phyloP scores from a whole-genome alignment of 1,140 invertebrate species.

The Phymastichus coffea region DNA sequence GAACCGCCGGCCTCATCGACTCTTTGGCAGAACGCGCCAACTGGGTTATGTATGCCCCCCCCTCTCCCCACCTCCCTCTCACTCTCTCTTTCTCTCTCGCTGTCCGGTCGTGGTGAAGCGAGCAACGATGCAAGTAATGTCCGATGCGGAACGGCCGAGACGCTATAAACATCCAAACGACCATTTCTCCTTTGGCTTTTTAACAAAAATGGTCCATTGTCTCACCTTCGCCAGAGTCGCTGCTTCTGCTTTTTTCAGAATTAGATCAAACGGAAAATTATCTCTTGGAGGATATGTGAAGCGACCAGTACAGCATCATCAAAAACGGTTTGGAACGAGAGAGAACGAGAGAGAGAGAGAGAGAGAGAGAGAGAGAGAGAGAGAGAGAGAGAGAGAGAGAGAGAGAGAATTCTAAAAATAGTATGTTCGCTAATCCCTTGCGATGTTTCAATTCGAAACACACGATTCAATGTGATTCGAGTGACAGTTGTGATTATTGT shows the following conservation, averaged over 20 bases:
- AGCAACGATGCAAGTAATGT: slow-evolving; percentile 11
- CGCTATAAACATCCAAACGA: no score
- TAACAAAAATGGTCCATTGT: no score
- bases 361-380: no score
- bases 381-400: no score
- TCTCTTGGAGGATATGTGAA: slow-evolving; percentile 15
- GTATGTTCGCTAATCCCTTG: background rate
- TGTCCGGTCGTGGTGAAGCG: background rate
- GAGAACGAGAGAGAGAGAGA: no score
- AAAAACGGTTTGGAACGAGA: no score
- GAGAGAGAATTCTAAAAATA: slow-evolving; percentile 11
- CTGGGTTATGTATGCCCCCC: slow-evolving; percentile 2
- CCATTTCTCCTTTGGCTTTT: no score
- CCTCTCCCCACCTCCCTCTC: background rate
- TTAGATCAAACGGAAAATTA: slow-evolving; percentile 28
- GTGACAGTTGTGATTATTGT: slow-evolving; percentile 8
- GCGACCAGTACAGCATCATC: background rate
- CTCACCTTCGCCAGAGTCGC: no score
- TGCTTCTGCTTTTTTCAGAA: no score
- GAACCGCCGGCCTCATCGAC: background rate
- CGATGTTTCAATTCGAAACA: background rate
- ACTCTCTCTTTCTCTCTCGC: background rate
- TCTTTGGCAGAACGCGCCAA: slow-evolving; percentile 10
- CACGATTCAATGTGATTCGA: background rate
- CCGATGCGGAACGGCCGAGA: no score